These are phyloP conservation scores for Cephus pulcher DNA, from an alignment of 2,888 invertebrate species.

Conservation along the genomic window DNA sequence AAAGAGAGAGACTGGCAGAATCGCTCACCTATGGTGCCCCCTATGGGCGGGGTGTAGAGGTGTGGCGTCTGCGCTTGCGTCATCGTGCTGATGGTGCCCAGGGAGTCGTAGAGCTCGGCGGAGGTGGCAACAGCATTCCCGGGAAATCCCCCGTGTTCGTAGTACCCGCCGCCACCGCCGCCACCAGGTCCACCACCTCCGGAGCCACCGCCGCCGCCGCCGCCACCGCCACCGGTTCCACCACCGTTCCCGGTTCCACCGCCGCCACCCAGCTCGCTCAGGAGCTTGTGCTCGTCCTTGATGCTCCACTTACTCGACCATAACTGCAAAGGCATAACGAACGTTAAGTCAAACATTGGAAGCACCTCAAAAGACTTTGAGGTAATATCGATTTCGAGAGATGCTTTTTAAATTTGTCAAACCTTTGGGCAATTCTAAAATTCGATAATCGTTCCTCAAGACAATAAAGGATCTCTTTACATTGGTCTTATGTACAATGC, in stretches of 20 bases:
- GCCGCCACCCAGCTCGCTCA: slow-evolving; percentile 82
- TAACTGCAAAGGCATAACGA: slow-evolving; percentile 68
- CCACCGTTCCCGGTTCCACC: slow-evolving; percentile 65
- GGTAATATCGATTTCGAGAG: neutral
- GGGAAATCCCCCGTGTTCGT: slow-evolving; percentile 65
- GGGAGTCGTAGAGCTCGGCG: slow-evolving; percentile 76
- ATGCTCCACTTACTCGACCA: slow-evolving; percentile 92
- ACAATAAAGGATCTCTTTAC: neutral
- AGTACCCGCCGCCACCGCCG: slow-evolving; percentile 65
- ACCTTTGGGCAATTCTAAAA: neutral
- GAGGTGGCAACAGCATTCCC: slow-evolving; percentile 68
- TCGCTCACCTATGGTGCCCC: slow-evolving; percentile 75
- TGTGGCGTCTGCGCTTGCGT: slow-evolving; percentile 78
- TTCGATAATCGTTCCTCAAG: neutral
- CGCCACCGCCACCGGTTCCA: slow-evolving; percentile 56
- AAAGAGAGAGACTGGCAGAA: slow-evolving; percentile 11
- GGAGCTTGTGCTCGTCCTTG: slow-evolving; percentile 89
- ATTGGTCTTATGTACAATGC: neutral
- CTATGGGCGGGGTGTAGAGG: slow-evolving; percentile 84
- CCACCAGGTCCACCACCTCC: slow-evolving; percentile 67
- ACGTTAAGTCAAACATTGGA: neutral
- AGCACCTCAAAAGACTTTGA: neutral
- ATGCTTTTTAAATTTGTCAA: neutral
- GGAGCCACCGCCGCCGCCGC: slow-evolving; percentile 66
- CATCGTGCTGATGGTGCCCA: slow-evolving; percentile 79